A percentile compares a stretch with the other conserved stretches of the same genome.
Conservation (phyloP, 2,888 invertebrate genomes). For the Drosophila parthenogenetica region DNA sequence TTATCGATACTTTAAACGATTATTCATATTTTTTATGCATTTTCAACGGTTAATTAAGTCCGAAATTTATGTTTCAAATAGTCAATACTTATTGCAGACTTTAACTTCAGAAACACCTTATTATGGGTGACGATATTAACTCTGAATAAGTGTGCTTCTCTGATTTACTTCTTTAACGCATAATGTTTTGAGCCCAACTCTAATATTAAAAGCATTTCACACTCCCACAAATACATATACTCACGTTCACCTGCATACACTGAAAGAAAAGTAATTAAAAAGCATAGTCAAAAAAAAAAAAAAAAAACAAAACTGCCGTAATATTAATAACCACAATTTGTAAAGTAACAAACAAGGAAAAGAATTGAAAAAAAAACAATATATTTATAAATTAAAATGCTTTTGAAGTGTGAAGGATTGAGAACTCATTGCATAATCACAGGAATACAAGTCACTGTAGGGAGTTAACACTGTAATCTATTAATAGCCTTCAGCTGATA, state of each 20-base stretch:
- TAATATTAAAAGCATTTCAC: neutral
- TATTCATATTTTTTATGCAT: no score
- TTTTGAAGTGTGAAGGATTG: conserved; percentile 30
- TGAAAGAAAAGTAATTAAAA: conserved; percentile 12
- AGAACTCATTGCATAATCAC: neutral
- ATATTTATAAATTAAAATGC: conserved; percentile 12
- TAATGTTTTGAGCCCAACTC: neutral
- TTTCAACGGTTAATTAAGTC: no score
- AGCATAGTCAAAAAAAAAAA: conserved; percentile 27
- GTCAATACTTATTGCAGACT: no score
- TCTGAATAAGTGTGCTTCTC: no score
- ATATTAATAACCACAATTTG: conserved; percentile 42
- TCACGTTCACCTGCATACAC: conserved; percentile 1
- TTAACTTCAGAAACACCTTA: no score
- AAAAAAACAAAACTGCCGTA: conserved; percentile 52
- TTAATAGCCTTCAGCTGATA: neutral
- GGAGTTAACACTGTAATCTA: conserved; percentile 1
- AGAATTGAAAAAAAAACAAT: conserved; percentile 18
- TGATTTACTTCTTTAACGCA: no score
- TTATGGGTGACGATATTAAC: no score
- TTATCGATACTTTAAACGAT: no score
- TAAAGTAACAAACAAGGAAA: conserved; percentile 36
- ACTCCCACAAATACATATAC: conserved; percentile 2
- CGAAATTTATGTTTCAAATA: no score
- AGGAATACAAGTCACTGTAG: conserved; percentile 7